Percentiles rank a stretch among this genome's conserved stretches.
phyloP scores from a whole-genome alignment of 2,888 invertebrate species.

The Lithosia quadra region DNA sequence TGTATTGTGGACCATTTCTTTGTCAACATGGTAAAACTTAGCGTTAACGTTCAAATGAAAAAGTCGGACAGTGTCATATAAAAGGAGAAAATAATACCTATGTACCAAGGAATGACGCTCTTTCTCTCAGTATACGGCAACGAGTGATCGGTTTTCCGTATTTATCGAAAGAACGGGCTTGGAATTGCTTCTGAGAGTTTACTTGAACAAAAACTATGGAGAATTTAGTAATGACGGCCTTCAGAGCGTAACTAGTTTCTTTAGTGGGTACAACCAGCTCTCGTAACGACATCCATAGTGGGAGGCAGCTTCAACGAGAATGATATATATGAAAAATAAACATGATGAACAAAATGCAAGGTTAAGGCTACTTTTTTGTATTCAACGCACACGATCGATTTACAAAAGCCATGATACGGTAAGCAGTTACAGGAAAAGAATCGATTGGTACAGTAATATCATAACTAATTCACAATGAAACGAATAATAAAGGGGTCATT shows the following conservation, averaged over 20 bases:
- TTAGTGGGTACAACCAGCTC: constrained; percentile 56
- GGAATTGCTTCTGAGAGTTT: constrained; percentile 68
- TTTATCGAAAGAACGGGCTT: constrained; percentile 53
- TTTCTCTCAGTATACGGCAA: constrained; percentile 26
- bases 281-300: constrained; percentile 63
- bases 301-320: constrained; percentile 63
- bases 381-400: background rate
- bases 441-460: constrained; percentile 14
- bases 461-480: constrained; percentile 21
- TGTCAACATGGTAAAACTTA: background rate
- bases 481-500: constrained; percentile 22
- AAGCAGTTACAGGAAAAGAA: constrained; percentile 17
- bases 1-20: background rate
- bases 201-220: constrained; percentile 68
- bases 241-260: constrained; percentile 76
- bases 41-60: constrained; percentile 17
- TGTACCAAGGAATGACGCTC: constrained; percentile 24
- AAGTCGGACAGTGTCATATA: constrained; percentile 29
- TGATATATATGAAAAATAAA: constrained; percentile 57
- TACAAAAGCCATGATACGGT: background rate
- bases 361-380: constrained; percentile 30
- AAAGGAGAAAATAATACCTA: constrained; percentile 24
- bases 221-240: constrained; percentile 80
- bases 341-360: constrained; percentile 40
- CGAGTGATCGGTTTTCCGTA: constrained; percentile 46